phyloP scores from a whole-genome alignment of 2,113 vertebrate genomes.

The Nymphicus hollandicus region DNA sequence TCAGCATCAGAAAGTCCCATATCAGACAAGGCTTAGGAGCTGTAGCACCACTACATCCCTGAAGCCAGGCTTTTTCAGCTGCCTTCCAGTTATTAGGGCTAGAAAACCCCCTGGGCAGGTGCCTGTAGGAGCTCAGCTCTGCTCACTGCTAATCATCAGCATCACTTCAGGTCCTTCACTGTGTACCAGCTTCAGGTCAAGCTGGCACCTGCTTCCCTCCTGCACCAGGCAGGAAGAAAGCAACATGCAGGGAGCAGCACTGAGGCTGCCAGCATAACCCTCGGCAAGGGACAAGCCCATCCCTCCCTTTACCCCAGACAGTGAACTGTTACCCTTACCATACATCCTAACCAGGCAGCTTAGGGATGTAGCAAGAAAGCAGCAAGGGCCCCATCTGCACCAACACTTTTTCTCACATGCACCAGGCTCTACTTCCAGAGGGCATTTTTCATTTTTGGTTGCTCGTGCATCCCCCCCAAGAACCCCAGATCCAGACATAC shows the following conservation, averaged over 20 bases:
- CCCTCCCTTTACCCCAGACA: accelerated
- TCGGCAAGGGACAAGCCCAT: neutral
- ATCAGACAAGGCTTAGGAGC: neutral
- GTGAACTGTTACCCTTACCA: neutral
- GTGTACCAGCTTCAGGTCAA: accelerated
- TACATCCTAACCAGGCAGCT: neutral
- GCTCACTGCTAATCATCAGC: neutral
- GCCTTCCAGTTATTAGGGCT: neutral
- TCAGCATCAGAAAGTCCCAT: accelerated
- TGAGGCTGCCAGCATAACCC: neutral
- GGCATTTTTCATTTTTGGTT: neutral
- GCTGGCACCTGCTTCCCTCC: neutral
- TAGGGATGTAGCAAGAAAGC: neutral
- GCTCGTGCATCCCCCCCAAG: neutral
- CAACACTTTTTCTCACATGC: accelerated
- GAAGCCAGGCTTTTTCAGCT: neutral
- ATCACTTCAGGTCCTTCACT: neutral
- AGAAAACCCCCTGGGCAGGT: neutral
- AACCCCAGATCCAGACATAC: neutral
- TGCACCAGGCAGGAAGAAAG: neutral
- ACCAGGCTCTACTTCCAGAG: neutral
- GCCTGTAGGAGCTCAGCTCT: neutral
- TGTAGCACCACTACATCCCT: neutral
- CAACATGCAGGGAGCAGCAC: neutral
- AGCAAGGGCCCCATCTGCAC: neutral